A percentile compares a stretch with the other conserved stretches of the same genome.
phyloP scores from a whole-genome alignment of 2,888 invertebrate genomes.

The Catonia carolina region DNA sequence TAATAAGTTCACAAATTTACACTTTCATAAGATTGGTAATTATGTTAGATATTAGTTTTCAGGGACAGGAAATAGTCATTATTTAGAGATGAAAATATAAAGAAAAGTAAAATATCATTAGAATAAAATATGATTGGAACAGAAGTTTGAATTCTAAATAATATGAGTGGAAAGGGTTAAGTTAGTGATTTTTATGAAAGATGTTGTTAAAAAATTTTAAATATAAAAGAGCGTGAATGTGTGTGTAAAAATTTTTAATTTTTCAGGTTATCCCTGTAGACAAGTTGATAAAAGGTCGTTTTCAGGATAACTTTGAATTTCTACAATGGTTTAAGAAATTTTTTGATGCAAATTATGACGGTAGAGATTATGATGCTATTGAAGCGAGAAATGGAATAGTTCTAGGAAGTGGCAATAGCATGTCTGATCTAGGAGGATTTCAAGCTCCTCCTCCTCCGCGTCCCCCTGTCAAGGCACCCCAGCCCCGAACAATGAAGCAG shows the following conservation, averaged over 20 bases:
- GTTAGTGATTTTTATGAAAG: no score
- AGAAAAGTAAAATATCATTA: no score
- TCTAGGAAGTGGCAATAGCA: slow-evolving; percentile 62
- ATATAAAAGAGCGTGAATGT: no score
- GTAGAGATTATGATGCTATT: slow-evolving; percentile 89
- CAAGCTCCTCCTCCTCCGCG: slow-evolving; percentile 46
- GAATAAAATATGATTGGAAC: no score
- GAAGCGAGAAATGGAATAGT: slow-evolving; percentile 78
- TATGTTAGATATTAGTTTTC: no score
- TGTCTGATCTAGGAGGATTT: slow-evolving; percentile 47
- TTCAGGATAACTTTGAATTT: slow-evolving; percentile 99
- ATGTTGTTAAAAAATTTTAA: no score
- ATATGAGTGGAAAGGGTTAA: no score
- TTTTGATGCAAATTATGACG: slow-evolving; percentile 99
- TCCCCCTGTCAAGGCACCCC: slow-evolving; percentile 30
- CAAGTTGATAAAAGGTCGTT: slow-evolving; percentile 96
- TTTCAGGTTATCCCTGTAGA: slow-evolving; percentile 97
- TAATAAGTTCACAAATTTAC: no score
- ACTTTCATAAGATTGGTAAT: no score
- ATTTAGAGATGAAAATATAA: no score
- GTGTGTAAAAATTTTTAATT: slow-evolving; percentile 13
- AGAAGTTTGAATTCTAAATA: no score
- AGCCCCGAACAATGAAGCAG: slow-evolving; percentile 10
- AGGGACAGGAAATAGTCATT: no score
- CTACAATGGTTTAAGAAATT: slow-evolving; percentile 99